Evolutionary conservation across 1,140 invertebrate genomes (phyloP).

Genomic region (Zaprionus gabonicus): DNA sequence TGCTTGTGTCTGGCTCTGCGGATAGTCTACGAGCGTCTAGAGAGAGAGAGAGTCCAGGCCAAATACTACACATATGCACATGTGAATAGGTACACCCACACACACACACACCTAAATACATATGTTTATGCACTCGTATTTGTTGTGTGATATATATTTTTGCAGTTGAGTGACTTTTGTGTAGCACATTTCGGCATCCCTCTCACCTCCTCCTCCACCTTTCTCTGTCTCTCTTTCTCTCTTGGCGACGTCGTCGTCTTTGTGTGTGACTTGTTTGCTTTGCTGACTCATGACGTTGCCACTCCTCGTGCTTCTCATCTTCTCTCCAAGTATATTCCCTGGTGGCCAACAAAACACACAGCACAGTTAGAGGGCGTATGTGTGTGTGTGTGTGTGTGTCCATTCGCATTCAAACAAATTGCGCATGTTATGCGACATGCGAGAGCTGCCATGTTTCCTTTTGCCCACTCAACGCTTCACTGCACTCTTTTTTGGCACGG

Average conservation of each 20-base stretch:
- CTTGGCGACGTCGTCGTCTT: constrained; percentile 28
- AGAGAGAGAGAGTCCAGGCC: constrained; percentile 18
- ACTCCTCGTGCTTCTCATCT: neutral
- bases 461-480: constrained; percentile 11
- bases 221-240: neutral
- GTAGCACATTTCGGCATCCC: constrained; percentile 39
- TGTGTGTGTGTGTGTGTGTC: constrained; percentile 28
- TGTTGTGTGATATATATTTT: constrained; percentile 74
- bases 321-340: constrained; percentile 53
- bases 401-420: constrained; percentile 67
- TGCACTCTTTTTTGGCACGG: constrained; percentile 9
- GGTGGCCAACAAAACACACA: constrained; percentile 60
- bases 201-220: constrained; percentile 3
- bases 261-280: constrained; percentile 66
- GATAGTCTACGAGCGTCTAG: constrained; percentile 12
- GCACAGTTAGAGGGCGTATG: constrained; percentile 21
- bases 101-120: constrained; percentile 2
- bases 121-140: constrained; percentile 10
- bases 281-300: constrained; percentile 75
- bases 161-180: constrained; percentile 74
- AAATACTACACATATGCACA: constrained; percentile 24
- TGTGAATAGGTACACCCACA: neutral
- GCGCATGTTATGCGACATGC: constrained; percentile 74
- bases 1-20: neutral
- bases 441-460: constrained; percentile 74